Evolutionary conservation across 2,113 vertebrate genomes (phyloP).

Genomic region (Hepsetus odoe): DNA sequence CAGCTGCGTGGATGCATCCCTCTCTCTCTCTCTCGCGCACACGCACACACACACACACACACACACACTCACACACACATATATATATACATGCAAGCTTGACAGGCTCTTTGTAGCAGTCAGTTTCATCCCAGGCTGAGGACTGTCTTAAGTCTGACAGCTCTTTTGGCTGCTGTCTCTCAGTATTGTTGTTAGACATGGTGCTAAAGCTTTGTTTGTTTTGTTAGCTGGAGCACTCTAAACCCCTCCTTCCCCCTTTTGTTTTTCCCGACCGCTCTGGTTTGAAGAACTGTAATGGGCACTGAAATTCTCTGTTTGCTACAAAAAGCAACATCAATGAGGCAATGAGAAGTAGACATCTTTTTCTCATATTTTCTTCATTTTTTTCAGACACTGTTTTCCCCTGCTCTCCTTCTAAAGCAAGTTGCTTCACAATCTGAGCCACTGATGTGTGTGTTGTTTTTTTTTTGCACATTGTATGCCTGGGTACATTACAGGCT

Average conservation of each 20-base stretch:
- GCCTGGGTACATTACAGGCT: not conserved
- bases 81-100: not conserved
- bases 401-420: not conserved
- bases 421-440: not conserved
- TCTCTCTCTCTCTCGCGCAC: no score
- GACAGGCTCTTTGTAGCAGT: slow-evolving; percentile 40
- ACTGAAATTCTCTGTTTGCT: slow-evolving; percentile 17
- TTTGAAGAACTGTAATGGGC: slow-evolving; percentile 4
- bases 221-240: slow-evolving; percentile 19
- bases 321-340: slow-evolving; percentile 11
- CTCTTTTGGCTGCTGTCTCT: slow-evolving; percentile 42
- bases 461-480: not conserved
- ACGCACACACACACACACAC: not conserved
- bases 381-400: not conserved
- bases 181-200: slow-evolving; percentile 39
- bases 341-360: slow-evolving; percentile 30
- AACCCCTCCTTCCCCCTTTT: not conserved
- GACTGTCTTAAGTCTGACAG: slow-evolving; percentile 40
- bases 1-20: not conserved
- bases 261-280: not conserved
- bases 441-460: not conserved
- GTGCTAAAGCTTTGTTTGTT: slow-evolving; percentile 38
- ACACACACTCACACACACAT: no score
- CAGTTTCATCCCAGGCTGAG: slow-evolving; percentile 13
- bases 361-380: not conserved